Percentiles rank a stretch among this genome's conserved stretches.
phyloP scores from a whole-genome alignment of 2,113 vertebrate species.

The Nestor notabilis region DNA sequence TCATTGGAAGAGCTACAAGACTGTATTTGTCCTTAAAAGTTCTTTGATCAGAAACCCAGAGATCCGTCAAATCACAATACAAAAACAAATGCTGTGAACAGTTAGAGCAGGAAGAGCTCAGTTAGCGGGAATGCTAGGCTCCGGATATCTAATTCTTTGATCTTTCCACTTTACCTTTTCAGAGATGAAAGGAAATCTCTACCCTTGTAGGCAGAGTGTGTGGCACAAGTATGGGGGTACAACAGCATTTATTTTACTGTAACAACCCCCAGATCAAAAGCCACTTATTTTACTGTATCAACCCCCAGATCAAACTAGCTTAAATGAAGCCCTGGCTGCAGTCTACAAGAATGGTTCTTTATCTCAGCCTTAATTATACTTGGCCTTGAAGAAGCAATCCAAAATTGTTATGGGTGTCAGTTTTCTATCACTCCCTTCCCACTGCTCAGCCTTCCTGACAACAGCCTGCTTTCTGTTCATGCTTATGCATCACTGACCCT shows the following conservation, averaged over 20 bases:
- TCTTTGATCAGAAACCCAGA: conserved; percentile 61
- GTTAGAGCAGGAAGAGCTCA: conserved; percentile 54
- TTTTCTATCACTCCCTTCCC: background rate
- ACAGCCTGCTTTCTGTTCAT: background rate
- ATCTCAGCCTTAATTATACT: background rate
- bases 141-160: conserved; percentile 48
- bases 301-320: background rate
- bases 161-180: conserved; percentile 42
- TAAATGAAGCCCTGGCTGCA: background rate
- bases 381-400: background rate
- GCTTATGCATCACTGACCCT: background rate
- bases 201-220: background rate
- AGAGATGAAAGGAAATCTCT: conserved; percentile 18
- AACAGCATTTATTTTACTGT: background rate
- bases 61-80: conserved; percentile 11
- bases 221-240: background rate
- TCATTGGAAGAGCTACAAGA: conserved; percentile 22
- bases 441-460: background rate
- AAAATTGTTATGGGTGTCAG: background rate
- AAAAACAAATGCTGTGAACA: conserved; percentile 55
- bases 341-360: background rate
- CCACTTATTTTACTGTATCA: background rate
- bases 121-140: background rate
- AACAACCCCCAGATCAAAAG: background rate
- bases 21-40: conserved; percentile 42